Percentiles rank a stretch among this genome's conserved stretches.
Evolutionary conservation across 2,113 vertebrate genomes (phyloP).

Genomic region (Trematocara stigmaticum): DNA sequence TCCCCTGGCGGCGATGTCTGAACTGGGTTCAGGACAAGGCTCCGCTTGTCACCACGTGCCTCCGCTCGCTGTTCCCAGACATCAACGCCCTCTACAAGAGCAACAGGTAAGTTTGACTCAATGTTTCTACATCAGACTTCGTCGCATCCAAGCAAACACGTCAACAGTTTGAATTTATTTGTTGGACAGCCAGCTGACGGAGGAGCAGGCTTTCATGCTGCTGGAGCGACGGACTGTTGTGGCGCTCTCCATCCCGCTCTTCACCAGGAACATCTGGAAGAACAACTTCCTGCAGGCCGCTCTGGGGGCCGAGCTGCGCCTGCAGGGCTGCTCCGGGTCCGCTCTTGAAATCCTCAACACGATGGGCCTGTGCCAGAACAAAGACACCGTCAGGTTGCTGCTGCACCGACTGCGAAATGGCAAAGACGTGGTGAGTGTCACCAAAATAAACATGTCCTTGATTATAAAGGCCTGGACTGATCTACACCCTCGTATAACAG

Average conservation of each 20-base stretch:
- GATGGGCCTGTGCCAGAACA: constrained; percentile 67
- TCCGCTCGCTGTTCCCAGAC: constrained; percentile 57
- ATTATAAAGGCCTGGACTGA: neutral
- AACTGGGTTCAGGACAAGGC: constrained; percentile 57
- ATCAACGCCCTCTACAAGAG: constrained; percentile 37
- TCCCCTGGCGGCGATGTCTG: constrained; percentile 57
- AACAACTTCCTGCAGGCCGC: constrained; percentile 64
- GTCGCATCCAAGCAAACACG: neutral
- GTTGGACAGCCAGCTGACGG: constrained; percentile 39
- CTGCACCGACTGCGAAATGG: constrained; percentile 35
- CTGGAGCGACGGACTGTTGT: constrained; percentile 53
- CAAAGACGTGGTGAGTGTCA: constrained; percentile 34
- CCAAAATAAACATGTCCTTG: neutral
- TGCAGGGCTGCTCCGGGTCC: constrained; percentile 53
- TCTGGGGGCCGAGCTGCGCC: constrained; percentile 57
- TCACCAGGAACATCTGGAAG: constrained; percentile 67
- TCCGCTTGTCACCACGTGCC: constrained; percentile 53
- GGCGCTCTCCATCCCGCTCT: constrained; percentile 59
- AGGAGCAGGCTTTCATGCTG: constrained; percentile 50
- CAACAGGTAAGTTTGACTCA: constrained; percentile 37
- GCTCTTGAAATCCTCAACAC: constrained; percentile 60
- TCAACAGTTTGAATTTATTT: neutral
- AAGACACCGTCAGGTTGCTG: constrained; percentile 54
- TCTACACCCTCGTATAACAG: neutral
- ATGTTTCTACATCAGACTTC: neutral